Percentiles rank a stretch among this genome's conserved stretches.
phyloP scores from a whole-genome alignment of 2,888 invertebrate genomes.

The Eupelmus urozonus region DNA sequence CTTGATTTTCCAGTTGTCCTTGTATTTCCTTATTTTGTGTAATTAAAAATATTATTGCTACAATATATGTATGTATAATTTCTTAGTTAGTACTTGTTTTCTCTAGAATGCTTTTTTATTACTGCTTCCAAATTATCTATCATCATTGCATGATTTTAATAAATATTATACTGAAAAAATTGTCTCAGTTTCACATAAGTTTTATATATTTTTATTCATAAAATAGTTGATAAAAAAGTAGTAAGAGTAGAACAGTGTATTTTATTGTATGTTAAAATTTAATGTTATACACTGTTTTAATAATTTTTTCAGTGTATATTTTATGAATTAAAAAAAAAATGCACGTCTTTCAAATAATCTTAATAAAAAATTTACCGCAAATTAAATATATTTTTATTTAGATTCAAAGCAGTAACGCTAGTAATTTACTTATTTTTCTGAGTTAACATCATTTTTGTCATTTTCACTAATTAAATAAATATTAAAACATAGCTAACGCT shows the following conservation, averaged over 20 bases:
- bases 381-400: too few relatives aligned
- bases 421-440: neutral
- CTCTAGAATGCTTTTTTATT: conserved; percentile 35
- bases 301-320: neutral
- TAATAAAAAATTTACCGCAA: neutral
- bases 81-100: conserved; percentile 41
- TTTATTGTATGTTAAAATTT: too few relatives aligned
- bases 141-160: conserved; percentile 30
- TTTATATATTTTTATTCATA: too few relatives aligned
- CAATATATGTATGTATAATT: conserved; percentile 44
- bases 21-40: conserved; percentile 15
- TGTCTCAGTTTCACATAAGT: too few relatives aligned
- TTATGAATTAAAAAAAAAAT: neutral
- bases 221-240: too few relatives aligned
- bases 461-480: neutral
- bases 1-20: conserved; percentile 24
- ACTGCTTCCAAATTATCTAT: conserved; percentile 29
- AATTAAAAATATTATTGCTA: conserved; percentile 27
- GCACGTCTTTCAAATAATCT: neutral
- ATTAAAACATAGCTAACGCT: neutral
- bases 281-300: neutral
- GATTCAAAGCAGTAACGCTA: neutral
- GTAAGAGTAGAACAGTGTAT: too few relatives aligned
- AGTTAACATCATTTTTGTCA: conserved; percentile 5
- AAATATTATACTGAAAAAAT: too few relatives aligned